Evolutionary conservation across 2,797 vertebrate species (phyloP), one percentile per base, ranked within the genome.

Genomic region (Triplophysa yarkandensis): DNA sequence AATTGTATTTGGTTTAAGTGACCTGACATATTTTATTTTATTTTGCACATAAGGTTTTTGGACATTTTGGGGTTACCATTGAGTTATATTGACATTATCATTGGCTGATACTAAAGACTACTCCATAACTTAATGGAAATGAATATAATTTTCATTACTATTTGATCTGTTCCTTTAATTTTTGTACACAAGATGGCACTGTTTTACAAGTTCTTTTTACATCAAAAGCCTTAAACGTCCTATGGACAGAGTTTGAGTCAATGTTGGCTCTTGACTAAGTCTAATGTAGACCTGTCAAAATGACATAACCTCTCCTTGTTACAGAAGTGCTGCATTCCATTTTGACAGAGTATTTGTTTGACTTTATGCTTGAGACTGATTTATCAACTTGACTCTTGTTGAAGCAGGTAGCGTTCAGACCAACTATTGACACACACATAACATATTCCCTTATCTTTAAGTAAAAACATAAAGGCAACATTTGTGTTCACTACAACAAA

Each of bases 381-480:
- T 68, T 50, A 68, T 50, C 28, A 39, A 28, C 32, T 34, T 1
- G 4, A 23, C 2, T 61, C 73, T 17, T 75, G 73, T 75, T 30
- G 11, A 36, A 68, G 54, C 64, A 75, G 43, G 64, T 44, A 66
- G 3, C 30, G n/a, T 55, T 19, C 14, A 46, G 36, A 4, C 46
- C 36, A 25, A 10, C 10, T 30, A 30, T 44, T 44, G 1, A 34
- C 6, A 50, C 43, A 34, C 21, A 2, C 27, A 9, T n/a, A 4
- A 17, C 16, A 3, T 32, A 9, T n/a, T 30, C 16, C 30, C 3
- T 1, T 30, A n/a, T 57, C 16, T 30, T 6, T 16, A 11, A 4
- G 11, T 11, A 39, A 54, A 27, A 6, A 54, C 23, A 50, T 23
- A 11, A 23, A 25, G 5, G 25, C 4, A 52, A 25, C n/a, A 52